Base-by-base conservation (phyloP, 2,113 vertebrate species). In the Aldabrachelys gigantea region DNA sequence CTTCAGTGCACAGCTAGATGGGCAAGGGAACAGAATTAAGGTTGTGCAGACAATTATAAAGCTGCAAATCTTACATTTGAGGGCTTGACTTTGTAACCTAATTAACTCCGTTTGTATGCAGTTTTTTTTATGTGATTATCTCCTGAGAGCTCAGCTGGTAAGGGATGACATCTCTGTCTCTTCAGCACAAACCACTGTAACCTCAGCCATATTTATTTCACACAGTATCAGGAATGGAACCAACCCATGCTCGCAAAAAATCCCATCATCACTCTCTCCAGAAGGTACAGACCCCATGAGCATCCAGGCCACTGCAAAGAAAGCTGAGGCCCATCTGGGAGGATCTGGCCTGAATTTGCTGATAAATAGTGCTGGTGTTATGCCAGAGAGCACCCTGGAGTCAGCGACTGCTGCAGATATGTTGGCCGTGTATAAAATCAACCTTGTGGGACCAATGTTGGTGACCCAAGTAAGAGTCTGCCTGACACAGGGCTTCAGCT, bases 311-410 rank as follows among this genome's bases (percentile, higher is more conserved):
- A 95, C 95, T 0, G 94, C 57, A 0, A 96, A 90, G 80, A 47
- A 89, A 1, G 91, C 97, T 54, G 91, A 95, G 53, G 85, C 88
- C 52, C 95, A 91, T 88, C 91, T 98, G 90, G 88, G 92, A 1
- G 96, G 97, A 1, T 2, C 54, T 10, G 94, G 94, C 69, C 91
- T 98, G 82, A 96, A 97, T 90, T 96, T 98, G 85, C 93, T 98
- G 3, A 95, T 98, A 54, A 98, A 98, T 95, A 98, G 97, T 1
- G 95, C 96, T 0, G 97, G 89, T 11, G 82, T 97, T 38, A 84
- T 88, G 78, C 95, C 3, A 35, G 83, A 17, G 0, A 83, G 84
- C 0, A 92, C 84, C 0, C 86, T 98, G 95, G 93, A 97, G 5
- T 88, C 69, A 0, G 83, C 80, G 1, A 94, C 88, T 0, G 24